phyloP scores from a whole-genome alignment of 2,888 invertebrate genomes.

The Hipparchia sbordonii region DNA sequence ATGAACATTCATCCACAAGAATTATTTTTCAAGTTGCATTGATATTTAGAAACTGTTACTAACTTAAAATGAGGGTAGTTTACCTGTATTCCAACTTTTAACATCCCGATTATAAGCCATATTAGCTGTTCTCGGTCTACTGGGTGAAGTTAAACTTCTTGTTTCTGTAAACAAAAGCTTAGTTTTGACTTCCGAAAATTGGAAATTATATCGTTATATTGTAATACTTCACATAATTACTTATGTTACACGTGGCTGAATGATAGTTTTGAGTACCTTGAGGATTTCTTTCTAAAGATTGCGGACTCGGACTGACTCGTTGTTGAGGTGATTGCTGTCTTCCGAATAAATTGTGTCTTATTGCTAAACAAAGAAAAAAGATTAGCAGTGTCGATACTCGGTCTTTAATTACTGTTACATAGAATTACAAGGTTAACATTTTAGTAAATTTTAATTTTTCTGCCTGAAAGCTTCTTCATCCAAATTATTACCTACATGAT shows the following conservation, averaged over 20 bases:
- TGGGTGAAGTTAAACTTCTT: slow-evolving; percentile 16
- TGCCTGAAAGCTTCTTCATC: not conserved
- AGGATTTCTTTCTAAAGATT: slow-evolving; percentile 28
- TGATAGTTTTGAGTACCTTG: slow-evolving; percentile 24
- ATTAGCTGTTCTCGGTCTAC: slow-evolving; percentile 5
- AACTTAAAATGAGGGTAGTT: not conserved
- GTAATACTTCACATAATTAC: no score
- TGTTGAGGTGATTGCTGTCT: slow-evolving; percentile 10
- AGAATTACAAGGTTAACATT: not conserved
- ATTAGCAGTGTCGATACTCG: not conserved
- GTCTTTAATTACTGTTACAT: not conserved
- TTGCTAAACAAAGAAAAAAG: slow-evolving; percentile 24
- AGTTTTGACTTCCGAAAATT: not conserved
- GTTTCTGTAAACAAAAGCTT: slow-evolving; percentile 17
- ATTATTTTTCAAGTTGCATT: no score
- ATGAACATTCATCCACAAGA: no score
- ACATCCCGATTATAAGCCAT: slow-evolving; percentile 12
- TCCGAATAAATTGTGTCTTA: not conserved
- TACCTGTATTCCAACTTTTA: slow-evolving; percentile 29
- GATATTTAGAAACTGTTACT: not conserved
- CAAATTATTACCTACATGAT: not conserved
- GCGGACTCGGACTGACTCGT: slow-evolving; percentile 25
- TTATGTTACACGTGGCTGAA: not conserved
- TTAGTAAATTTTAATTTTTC: not conserved
- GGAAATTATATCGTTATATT: not conserved